A percentile compares a stretch with the other conserved stretches of the same genome.
phyloP scores from a whole-genome alignment of 1,140 invertebrate genomes.

The Chelonus insularis region DNA sequence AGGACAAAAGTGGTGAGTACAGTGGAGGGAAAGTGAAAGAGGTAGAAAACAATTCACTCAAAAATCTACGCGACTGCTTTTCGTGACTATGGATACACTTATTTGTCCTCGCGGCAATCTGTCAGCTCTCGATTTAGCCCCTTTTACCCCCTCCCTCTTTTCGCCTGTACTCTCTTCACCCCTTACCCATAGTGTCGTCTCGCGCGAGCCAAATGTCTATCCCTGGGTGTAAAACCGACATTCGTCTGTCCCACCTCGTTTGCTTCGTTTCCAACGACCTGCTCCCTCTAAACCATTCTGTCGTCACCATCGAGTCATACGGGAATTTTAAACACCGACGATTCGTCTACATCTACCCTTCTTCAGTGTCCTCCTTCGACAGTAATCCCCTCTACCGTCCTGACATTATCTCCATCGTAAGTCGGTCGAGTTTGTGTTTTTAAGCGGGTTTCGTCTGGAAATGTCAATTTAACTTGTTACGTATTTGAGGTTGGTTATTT shows the following conservation, averaged over 20 bases:
- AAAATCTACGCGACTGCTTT: background rate
- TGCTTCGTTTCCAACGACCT: slow-evolving; percentile 6
- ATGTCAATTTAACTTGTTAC: too few relatives aligned
- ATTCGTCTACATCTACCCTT: slow-evolving; percentile 39
- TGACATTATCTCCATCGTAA: too few relatives aligned
- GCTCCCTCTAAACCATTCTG: background rate
- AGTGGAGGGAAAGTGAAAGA: background rate
- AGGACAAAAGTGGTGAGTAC: background rate
- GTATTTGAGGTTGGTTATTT: too few relatives aligned
- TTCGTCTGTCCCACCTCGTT: background rate
- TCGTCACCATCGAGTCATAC: slow-evolving; percentile 39
- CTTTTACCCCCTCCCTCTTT: background rate
- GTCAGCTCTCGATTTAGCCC: slow-evolving; percentile 42
- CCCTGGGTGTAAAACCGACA: background rate
- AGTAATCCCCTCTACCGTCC: slow-evolving; percentile 3
- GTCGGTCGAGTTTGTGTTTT: too few relatives aligned
- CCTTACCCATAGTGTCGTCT: background rate
- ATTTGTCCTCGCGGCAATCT: slow-evolving; percentile 54
- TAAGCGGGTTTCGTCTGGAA: too few relatives aligned
- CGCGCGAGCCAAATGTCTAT: background rate
- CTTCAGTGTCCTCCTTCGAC: background rate
- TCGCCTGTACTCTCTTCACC: slow-evolving; percentile 10
- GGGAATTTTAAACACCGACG: slow-evolving; percentile 53
- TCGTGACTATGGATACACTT: slow-evolving; percentile 43
- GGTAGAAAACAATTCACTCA: background rate